Conservation (phyloP, 2,113 vertebrate species). For the Anseranas semipalmata region DNA sequence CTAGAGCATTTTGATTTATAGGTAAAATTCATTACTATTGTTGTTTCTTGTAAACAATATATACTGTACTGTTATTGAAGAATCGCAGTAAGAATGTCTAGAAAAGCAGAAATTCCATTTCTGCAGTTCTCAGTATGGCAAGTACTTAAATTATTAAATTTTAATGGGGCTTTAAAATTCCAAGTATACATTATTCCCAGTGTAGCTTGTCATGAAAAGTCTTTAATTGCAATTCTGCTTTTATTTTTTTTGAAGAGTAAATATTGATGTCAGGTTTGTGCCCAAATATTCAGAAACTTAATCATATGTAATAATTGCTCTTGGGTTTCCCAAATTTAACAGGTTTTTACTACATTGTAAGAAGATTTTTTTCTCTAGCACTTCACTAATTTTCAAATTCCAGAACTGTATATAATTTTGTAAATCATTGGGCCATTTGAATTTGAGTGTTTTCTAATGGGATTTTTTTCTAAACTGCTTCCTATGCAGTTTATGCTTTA, state of each 20-base stretch:
- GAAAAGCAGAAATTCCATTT: background rate
- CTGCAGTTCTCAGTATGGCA: background rate
- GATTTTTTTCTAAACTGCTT: background rate
- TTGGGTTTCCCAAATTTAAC: background rate
- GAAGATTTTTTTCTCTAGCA: background rate
- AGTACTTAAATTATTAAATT: background rate
- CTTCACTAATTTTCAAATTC: background rate
- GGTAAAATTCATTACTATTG: background rate
- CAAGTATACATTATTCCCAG: background rate
- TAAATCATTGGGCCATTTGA: background rate
- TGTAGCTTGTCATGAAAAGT: background rate
- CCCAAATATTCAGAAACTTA: background rate
- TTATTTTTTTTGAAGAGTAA: background rate
- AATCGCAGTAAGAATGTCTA: background rate
- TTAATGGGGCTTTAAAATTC: background rate
- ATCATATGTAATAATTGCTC: background rate
- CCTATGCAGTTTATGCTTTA: background rate
- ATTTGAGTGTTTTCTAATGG: background rate
- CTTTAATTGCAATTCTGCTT: background rate
- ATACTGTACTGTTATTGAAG: background rate
- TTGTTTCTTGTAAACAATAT: background rate
- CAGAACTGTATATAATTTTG: background rate
- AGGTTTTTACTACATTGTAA: background rate
- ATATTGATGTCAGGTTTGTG: background rate
- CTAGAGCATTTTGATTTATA: background rate